Evolutionary conservation across 2,888 invertebrate species (phyloP).

Genomic region (Allacma fusca): DNA sequence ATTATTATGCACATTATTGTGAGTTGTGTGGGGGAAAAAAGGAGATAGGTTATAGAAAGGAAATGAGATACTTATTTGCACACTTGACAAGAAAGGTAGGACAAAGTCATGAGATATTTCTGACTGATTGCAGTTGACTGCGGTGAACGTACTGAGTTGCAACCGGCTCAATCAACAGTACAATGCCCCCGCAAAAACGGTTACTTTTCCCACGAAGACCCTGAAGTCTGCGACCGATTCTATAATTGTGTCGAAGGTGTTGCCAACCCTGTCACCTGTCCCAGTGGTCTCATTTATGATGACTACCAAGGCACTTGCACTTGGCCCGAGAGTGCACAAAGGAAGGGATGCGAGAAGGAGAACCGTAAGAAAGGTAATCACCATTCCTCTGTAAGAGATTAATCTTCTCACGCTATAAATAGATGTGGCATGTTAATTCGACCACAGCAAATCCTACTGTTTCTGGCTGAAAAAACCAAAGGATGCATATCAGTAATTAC

Average conservation of each 20-base stretch:
- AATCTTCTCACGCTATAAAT: too few relatives aligned
- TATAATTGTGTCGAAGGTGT: constrained; percentile 80
- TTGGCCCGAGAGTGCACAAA: constrained; percentile 72
- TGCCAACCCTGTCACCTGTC: constrained; percentile 79
- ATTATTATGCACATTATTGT: too few relatives aligned
- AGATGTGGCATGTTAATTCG: too few relatives aligned
- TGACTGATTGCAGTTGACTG: constrained; percentile 77
- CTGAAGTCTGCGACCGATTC: constrained; percentile 82
- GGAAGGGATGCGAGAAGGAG: constrained; percentile 60
- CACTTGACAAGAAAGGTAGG: too few relatives aligned
- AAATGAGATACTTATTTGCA: too few relatives aligned
- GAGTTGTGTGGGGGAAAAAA: too few relatives aligned
- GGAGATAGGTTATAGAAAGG: too few relatives aligned
- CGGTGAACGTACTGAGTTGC: constrained; percentile 84
- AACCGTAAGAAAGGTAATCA: constrained; percentile 59
- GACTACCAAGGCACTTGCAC: constrained; percentile 89
- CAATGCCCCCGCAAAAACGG: constrained; percentile 86
- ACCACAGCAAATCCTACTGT: too few relatives aligned
- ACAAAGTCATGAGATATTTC: too few relatives aligned
- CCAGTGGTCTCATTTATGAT: constrained; percentile 88
- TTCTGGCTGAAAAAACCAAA: too few relatives aligned
- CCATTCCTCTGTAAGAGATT: too few relatives aligned
- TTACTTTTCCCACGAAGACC: constrained; percentile 88
- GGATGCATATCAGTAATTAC: too few relatives aligned
- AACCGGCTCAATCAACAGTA: constrained; percentile 76